Evolutionary conservation across 1,140 invertebrate species (phyloP), one percentile per base, ranked within the genome.

Genomic region (Argopecten irradians): DNA sequence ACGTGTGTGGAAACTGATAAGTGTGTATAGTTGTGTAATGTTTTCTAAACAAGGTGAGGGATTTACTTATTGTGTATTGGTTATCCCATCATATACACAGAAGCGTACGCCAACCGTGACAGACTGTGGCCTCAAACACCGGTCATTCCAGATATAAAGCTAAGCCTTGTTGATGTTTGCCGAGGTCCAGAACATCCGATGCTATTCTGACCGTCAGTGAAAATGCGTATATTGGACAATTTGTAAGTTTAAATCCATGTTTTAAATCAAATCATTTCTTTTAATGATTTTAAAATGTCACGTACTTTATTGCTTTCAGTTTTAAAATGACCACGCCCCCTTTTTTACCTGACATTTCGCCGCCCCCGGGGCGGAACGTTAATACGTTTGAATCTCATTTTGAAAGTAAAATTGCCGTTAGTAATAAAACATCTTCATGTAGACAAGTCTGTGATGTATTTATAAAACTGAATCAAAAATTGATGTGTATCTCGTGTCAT

Each of bases 271-370:
- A 8, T 5, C 5, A 13, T 39, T 8, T 39, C 5, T 39, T 13
- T 39, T 8, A 39, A 13, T 5, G 13, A 39, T 13, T 28, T 3
- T 71, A 1, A 71, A 71, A 71, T 11, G 43, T 11, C n/a, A 28
- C 55, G 22, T 5, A 0, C 22, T 5, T 8, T n/a, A n/a, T 3
- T 46, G 55, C 55, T 71, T 71, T 71, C n/a, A 28, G 55, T 71
- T 71, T 71, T 71, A 5, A 71, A 71, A 71, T 71, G 55, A 71
- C 55, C 55, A 71, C 55, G 55, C 55, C 55, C n/a, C 55, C 55
- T 71, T 71, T n/a, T 71, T 71, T n/a, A 71, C 55, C 55, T 71
- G 55, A 28, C 55, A n/a, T 71, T 28, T 71, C 43, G 28, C 13
- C n/a, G 55, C 55, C 55, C 55, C 43, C 43, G 43, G 43, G 43